These are phyloP conservation scores for Anthoptus insignis DNA, from an alignment of 2,888 invertebrate genomes.

Conservation along the genomic window DNA sequence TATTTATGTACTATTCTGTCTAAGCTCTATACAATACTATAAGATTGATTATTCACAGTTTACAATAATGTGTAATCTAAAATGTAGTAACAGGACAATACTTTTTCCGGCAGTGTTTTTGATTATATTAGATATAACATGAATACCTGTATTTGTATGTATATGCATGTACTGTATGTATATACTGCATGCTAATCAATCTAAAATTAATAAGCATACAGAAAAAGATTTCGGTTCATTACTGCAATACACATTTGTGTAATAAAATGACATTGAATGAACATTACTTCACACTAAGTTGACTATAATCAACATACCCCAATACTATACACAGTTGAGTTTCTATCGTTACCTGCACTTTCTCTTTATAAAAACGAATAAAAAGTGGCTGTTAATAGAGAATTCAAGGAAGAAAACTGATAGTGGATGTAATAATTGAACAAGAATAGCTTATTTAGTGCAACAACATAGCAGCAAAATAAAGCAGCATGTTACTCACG, in stretches of 20 bases:
- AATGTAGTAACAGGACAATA: no score
- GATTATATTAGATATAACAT: no score
- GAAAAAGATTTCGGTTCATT: neutral
- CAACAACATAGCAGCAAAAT: constrained; percentile 36
- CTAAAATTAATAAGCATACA: neutral
- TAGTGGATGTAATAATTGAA: constrained; percentile 4
- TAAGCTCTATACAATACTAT: no score
- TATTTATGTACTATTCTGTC: no score
- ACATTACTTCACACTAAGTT: neutral
- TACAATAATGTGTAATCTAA: no score
- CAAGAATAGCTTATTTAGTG: constrained; percentile 12
- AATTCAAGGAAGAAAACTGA: constrained; percentile 5
- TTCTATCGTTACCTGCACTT: neutral
- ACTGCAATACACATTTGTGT: neutral
- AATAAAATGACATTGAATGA: neutral
- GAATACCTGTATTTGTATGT: no score
- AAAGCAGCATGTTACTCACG: constrained; percentile 39
- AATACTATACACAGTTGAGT: neutral
- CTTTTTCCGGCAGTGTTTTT: no score
- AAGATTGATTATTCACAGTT: no score
- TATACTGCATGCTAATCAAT: no score
- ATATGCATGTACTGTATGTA: no score
- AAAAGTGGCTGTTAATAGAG: neutral
- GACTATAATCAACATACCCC: neutral
- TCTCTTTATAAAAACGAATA: neutral